A percentile compares a stretch with the other conserved stretches of the same genome.
Evolutionary conservation across 1,140 invertebrate species (phyloP).

Genomic region (Zaprionus ghesquierei): DNA sequence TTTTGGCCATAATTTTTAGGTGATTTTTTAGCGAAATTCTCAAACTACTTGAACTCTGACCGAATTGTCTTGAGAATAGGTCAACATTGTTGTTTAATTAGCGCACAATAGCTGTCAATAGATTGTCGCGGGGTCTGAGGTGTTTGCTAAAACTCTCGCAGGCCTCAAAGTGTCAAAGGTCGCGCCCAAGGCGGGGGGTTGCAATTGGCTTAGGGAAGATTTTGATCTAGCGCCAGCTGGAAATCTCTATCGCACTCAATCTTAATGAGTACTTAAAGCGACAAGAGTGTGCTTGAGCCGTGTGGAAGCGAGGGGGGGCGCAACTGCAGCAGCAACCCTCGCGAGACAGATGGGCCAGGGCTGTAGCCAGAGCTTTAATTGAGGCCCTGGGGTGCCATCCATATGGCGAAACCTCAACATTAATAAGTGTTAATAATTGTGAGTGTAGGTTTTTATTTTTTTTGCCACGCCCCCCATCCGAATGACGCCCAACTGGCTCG

Average conservation of each 20-base stretch:
- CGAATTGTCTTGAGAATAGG: slow-evolving; percentile 65
- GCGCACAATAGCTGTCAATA: slow-evolving; percentile 76
- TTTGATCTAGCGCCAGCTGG: slow-evolving; percentile 54
- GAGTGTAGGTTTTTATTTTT: slow-evolving; percentile 48
- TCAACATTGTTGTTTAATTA: slow-evolving; percentile 80
- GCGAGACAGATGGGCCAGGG: slow-evolving; percentile 7
- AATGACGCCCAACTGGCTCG: slow-evolving; percentile 19
- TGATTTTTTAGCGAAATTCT: slow-evolving; percentile 33
- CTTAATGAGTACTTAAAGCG: slow-evolving; percentile 79
- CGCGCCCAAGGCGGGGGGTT: slow-evolving; percentile 14
- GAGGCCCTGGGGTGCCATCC: slow-evolving; percentile 73
- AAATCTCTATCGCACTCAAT: slow-evolving; percentile 72
- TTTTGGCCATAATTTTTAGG: slow-evolving; percentile 27
- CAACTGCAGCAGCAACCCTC: slow-evolving; percentile 15
- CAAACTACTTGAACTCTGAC: slow-evolving; percentile 57
- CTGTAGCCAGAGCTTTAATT: slow-evolving; percentile 63
- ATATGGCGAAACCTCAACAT: slow-evolving; percentile 70
- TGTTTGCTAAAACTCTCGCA: not conserved
- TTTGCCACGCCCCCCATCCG: slow-evolving; percentile 51
- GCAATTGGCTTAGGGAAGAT: slow-evolving; percentile 13
- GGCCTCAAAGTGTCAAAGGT: slow-evolving; percentile 35
- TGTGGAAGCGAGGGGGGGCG: not conserved
- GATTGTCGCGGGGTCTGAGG: slow-evolving; percentile 12
- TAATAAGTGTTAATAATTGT: slow-evolving; percentile 81
- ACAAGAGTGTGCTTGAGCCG: slow-evolving; percentile 44